Percentiles rank a stretch among this genome's conserved stretches.
Conservation (phyloP, 2,797 vertebrate genomes). For the Pseudochirops corinnae region DNA sequence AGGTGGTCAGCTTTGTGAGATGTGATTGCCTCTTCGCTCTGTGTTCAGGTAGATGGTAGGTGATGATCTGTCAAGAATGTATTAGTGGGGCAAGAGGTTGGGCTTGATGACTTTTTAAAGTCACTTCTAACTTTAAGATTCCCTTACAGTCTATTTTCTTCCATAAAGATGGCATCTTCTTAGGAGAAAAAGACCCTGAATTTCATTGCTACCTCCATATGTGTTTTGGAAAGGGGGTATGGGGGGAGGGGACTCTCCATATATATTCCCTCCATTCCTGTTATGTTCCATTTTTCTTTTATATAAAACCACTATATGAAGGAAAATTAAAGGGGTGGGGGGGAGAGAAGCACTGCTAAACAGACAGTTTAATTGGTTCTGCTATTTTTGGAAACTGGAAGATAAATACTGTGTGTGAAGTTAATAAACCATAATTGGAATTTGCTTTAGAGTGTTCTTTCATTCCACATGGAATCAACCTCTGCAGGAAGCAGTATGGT, state of each 20-base stretch:
- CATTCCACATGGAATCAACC: constrained; percentile 65
- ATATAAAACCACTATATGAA: constrained; percentile 72
- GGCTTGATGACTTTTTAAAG: not conserved
- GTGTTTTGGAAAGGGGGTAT: not conserved
- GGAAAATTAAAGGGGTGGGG: constrained; percentile 71
- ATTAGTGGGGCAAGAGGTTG: not conserved
- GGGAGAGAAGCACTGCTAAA: constrained; percentile 73
- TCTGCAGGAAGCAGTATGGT: constrained; percentile 46
- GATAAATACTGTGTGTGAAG: constrained; percentile 77
- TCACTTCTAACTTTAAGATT: not conserved
- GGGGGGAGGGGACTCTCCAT: not conserved
- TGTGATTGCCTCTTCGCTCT: not conserved
- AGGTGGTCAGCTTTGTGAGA: not conserved
- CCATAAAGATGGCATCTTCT: not conserved
- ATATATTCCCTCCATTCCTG: not conserved
- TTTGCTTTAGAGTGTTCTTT: constrained; percentile 75
- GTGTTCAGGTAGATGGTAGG: not conserved
- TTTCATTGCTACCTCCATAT: not conserved
- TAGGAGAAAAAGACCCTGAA: not conserved
- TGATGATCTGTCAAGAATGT: not conserved
- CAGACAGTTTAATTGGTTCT: constrained; percentile 80
- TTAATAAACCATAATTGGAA: constrained; percentile 81
- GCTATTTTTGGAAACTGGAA: constrained; percentile 79
- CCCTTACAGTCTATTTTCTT: not conserved
- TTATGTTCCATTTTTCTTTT: constrained; percentile 68